Base-by-base conservation (phyloP, 2,888 invertebrate genomes). In the Ophonus ardosiacus region DNA sequence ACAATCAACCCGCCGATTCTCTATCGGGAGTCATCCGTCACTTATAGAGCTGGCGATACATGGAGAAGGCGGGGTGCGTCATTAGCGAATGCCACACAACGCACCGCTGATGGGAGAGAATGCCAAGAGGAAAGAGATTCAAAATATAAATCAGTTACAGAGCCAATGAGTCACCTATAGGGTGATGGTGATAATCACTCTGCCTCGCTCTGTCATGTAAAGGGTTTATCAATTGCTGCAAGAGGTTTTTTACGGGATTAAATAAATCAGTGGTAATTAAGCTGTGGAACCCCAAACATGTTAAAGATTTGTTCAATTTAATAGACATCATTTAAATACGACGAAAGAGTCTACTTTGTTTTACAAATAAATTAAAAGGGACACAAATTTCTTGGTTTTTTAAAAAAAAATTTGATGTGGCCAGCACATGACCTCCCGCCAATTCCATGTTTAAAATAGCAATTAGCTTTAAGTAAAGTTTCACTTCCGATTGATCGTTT, bases 21-120 rank as follows among this genome's bases (percentile, higher is more conserved):
- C 90, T 88, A 88, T 87, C 85, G 91, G 90, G 91, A 90, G 88
- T 88, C 89, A 91, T 91, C 90, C 88, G 89, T 91, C 91, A 91
- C 90, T 91, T 91, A 90, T 88, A 88, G 89, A 89, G 88, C 85
- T 86, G 86, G 81, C 84, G 88, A 86, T 87, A 88, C 90, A 90
- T 87, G 88, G 87, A 88, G 89, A 89, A 90, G 90, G 90, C 89
- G 89, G 89, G 86, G 85, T 88, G 85, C 86, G 86, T 88, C 89
- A 89, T 89, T 89, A 89, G 88, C 87, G 86, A 86, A 87, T 84
- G 85, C 78, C 86, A 83, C 86, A 87, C 78, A 86, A 83, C 86
- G 87, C 56, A 81, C 57, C n/a, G 15, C 57, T 6, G 15, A 13
- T n/a, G 57, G 68, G 56, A 81, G 65, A 40, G 51, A 74, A 21